Base-by-base conservation (phyloP, 2,113 vertebrate species). In the Sarotherodon lohbergeri region DNA sequence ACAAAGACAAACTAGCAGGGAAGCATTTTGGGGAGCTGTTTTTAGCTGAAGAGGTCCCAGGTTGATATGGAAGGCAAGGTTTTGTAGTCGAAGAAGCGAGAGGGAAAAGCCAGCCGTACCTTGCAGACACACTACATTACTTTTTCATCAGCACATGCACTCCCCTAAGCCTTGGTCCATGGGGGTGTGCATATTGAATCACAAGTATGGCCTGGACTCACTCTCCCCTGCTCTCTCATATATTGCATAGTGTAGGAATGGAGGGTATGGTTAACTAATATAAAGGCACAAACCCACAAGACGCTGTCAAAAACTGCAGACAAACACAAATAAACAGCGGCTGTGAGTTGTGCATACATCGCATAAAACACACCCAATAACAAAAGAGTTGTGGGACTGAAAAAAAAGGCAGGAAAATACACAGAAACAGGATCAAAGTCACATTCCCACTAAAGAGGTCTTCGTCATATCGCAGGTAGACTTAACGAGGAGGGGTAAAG, bases 121-220 rank as follows among this genome's bases (percentile, higher is more conserved):
- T 95, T 93, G 91, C 94, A 95, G 95, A 96, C 95, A 95, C 94
- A 96, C 89, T 95, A 96, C 95, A 96, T 96, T 96, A 96, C 95
- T 96, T 96, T 97, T 96, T 96, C 96, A 96, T 96, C 96, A 96
- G 95, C 95, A 93, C 94, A 95, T 93, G 93, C 91, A 88, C 92
- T 95, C 95, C 96, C 96, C 92, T 94, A 95, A 94, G 94, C 92
- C 83, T 88, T 71, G 89, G 94, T 93, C 95, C 91, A 87, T 78
- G 93, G 92, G 93, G 93, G 94, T 86, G 81, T 89, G 93, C 88
- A 79, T 88, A 92, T 90, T 92, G 95, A 96, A 95, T 96, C 94
- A 95, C 93, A 92, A 94, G 93, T 90, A 81, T 88, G 86, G 93
- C 93, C 92, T 36, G 13, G 85, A 80, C 89, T 89, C 83, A 34